Evolutionary conservation across 2,888 invertebrate genomes (phyloP), one percentile per base, ranked within the genome.

Genomic region (Scaptomyza reducta): DNA sequence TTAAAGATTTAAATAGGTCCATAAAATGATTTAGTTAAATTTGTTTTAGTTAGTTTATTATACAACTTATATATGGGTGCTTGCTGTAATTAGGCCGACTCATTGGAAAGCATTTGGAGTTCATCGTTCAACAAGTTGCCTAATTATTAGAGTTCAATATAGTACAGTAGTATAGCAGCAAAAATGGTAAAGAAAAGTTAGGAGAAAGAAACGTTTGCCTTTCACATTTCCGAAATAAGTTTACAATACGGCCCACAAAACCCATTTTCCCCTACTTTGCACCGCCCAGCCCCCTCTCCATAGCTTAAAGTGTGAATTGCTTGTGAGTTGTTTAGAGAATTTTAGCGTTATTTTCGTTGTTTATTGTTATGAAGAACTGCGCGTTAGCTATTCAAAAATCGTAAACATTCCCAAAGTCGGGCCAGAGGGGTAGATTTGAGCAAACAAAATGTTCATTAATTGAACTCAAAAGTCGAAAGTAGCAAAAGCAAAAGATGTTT

Each of bases 361-460:
- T 74, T 65, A 38, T 55, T 50, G 57, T 60, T 57, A 33, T 56
- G 56, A 59, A 63, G 68, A 79, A 78, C 60, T 80, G 79, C 79
- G 86, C 65, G 65, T 67, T 79, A 59, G 51, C 49, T 45, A 62
- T 70, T 69, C 54, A 40, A 46, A 44, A 64, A 56, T 42, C 61
- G 51, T 66, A 81, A 74, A 70, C 70, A 76, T 65, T 72, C 63
- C 47, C 44, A 13, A 47, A 38, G 22, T 25, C 33, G 18, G n/a
- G 7, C 7, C 5, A 5, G 1, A 27, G 5, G 7, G 27, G 27
- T 6, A 42, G 42, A 13, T 22, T 11, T 42, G 13, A 5, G 11
- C 31, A 54, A 44, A 49, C 42, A 14, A 41, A 38, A 56, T 58
- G 70, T 72, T 67, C 82, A 85, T 81, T 85, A 82, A 85, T 82